Conservation (phyloP, 2,797 vertebrate genomes). For the Premnoplex brunnescens region DNA sequence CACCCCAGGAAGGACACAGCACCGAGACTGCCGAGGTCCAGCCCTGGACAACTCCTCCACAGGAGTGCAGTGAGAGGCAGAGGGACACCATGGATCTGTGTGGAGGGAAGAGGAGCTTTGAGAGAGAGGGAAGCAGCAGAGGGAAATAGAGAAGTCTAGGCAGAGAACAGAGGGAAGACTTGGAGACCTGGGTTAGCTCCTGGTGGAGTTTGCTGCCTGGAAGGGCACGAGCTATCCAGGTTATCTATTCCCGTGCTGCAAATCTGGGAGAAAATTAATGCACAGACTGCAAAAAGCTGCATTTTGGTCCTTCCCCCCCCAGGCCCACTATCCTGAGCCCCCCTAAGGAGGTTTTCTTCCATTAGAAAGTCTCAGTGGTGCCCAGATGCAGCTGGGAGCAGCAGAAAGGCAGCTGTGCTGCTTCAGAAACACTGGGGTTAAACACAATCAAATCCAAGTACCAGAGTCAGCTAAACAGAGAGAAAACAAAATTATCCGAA, state of each 20-base stretch:
- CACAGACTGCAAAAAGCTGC: background rate
- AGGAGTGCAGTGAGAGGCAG: background rate
- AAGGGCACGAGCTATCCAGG: background rate
- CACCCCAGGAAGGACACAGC: background rate
- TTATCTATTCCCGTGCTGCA: background rate
- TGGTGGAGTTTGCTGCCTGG: background rate
- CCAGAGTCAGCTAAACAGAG: slow-evolving; percentile 31
- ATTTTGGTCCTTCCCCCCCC: background rate
- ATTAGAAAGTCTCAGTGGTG: background rate
- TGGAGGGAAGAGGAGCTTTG: background rate
- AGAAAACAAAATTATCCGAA: slow-evolving; percentile 40
- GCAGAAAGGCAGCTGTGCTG: background rate
- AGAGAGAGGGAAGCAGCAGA: slow-evolving; percentile 35
- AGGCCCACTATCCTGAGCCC: background rate
- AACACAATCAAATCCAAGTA: background rate
- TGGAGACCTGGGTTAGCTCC: slow-evolving; percentile 7
- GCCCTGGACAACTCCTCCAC: slow-evolving; percentile 8
- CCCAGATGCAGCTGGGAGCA: background rate
- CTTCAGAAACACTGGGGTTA: slow-evolving; percentile 26
- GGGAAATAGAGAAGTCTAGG: background rate
- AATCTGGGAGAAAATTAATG: background rate
- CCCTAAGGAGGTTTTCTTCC: background rate
- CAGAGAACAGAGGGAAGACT: slow-evolving; percentile 20
- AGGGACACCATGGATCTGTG: background rate
- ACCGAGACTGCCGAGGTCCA: background rate